A percentile compares a stretch with the other conserved stretches of the same genome.
Conservation (phyloP, 2,888 invertebrate genomes). For the Cerceris rybyensis region DNA sequence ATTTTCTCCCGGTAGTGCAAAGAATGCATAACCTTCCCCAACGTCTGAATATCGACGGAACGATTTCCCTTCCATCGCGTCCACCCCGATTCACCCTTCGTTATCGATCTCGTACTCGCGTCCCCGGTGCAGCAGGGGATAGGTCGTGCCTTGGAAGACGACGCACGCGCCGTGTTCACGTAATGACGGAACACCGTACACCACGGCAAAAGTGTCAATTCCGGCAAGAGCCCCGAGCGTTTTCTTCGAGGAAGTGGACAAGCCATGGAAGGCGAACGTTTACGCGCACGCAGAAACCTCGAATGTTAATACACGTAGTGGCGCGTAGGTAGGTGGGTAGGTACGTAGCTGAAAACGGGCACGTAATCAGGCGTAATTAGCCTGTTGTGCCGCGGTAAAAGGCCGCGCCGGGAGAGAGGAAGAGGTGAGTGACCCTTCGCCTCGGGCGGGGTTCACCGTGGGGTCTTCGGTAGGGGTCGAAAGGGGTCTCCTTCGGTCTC, state of each 20-base stretch:
- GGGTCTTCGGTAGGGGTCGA: constrained; percentile 66
- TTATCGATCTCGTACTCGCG: constrained; percentile 64
- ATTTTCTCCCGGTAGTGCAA: constrained; percentile 46
- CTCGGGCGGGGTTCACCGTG: constrained; percentile 74
- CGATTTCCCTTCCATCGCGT: constrained; percentile 50
- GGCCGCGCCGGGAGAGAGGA: constrained; percentile 61
- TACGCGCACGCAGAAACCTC: too few species aligned
- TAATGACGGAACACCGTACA: constrained; percentile 56
- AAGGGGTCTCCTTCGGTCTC: constrained; percentile 61
- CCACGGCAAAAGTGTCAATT: constrained; percentile 60
- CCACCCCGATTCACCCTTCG: constrained; percentile 31
- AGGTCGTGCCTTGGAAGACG: constrained; percentile 46
- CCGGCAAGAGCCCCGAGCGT: constrained; percentile 19
- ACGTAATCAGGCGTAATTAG: constrained; percentile 76
- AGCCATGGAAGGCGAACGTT: constrained; percentile 17
- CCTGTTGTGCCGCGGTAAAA: constrained; percentile 71
- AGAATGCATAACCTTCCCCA: constrained; percentile 61
- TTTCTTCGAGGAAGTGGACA: constrained; percentile 12
- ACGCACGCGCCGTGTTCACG: constrained; percentile 64
- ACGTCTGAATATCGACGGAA: constrained; percentile 63
- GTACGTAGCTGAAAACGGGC: constrained; percentile 63
- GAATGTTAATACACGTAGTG: too few species aligned
- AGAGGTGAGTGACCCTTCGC: constrained; percentile 77
- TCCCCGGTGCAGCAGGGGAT: constrained; percentile 28
- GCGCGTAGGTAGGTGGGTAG: constrained; percentile 3